Evolutionary conservation across 2,888 invertebrate genomes (phyloP).

Genomic region (Hedychridium roseum): DNA sequence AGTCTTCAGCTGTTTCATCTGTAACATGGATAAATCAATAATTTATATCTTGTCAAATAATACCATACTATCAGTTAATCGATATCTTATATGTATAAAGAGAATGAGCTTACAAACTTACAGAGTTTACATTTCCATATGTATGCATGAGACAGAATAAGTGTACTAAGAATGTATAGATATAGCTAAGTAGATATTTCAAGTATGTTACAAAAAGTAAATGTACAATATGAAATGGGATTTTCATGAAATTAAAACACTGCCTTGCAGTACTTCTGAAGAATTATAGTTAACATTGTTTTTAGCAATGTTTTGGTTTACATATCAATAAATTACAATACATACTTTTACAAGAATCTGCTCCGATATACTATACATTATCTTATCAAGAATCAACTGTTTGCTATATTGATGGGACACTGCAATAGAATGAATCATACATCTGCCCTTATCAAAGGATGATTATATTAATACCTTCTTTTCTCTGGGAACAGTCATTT

Average conservation of each 20-base stretch:
- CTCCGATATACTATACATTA: too few species aligned
- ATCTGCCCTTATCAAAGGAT: constrained; percentile 6
- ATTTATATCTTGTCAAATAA: not conserved
- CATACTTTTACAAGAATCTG: too few species aligned
- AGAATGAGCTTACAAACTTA: constrained; percentile 21
- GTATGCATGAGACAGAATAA: constrained; percentile 23
- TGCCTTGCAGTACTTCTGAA: too few species aligned
- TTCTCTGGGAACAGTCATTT: constrained; percentile 50
- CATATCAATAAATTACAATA: too few species aligned
- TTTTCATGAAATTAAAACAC: not conserved
- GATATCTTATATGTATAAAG: constrained; percentile 2
- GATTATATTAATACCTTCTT: constrained; percentile 44
- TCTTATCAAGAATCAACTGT: too few species aligned
- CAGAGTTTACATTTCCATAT: constrained; percentile 25
- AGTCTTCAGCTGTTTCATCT: constrained; percentile 67
- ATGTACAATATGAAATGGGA: not conserved
- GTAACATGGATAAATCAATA: constrained; percentile 24
- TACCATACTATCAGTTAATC: not conserved
- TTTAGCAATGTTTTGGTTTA: too few species aligned
- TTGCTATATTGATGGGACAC: too few species aligned
- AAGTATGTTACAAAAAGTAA: too few species aligned
- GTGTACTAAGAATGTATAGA: too few species aligned
- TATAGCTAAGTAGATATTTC: too few species aligned
- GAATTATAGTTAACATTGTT: too few species aligned
- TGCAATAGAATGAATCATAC: not conserved